Conservation (phyloP, 2,113 vertebrate genomes). For the Bubo bubo region DNA sequence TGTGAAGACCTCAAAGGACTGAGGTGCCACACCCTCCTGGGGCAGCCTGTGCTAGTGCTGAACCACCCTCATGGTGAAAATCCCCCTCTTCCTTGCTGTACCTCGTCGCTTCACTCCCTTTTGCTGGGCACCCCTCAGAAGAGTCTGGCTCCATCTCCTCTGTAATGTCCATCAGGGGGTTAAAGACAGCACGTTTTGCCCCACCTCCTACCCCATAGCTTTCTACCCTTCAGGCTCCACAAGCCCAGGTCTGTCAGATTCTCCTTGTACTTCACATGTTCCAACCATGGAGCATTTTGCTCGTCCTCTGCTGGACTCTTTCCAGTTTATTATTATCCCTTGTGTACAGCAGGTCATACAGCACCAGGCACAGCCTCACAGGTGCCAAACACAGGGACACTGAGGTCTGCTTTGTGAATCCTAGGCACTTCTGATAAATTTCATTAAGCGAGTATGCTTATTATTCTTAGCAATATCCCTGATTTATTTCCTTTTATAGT, state of each 20-base stretch:
- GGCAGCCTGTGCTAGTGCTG: not conserved
- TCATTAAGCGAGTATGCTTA: not conserved
- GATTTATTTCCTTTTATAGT: not conserved
- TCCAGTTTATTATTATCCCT: not conserved
- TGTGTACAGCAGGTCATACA: accelerated
- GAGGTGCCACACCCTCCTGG: not conserved
- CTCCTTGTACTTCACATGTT: not conserved
- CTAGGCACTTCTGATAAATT: not conserved
- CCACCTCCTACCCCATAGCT: not conserved
- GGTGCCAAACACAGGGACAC: not conserved
- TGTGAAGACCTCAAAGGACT: not conserved
- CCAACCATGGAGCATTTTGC: not conserved
- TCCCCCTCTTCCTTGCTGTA: not conserved
- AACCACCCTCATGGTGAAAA: not conserved
- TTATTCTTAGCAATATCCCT: not conserved
- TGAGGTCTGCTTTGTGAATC: not conserved
- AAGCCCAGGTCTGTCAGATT: not conserved
- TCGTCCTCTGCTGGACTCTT: not conserved
- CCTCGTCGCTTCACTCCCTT: accelerated
- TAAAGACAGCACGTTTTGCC: not conserved
- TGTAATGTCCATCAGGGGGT: not conserved
- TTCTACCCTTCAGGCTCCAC: not conserved
- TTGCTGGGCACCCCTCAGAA: not conserved
- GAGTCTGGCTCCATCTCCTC: not conserved
- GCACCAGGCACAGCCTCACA: not conserved